Percentiles rank a stretch among this genome's conserved stretches.
phyloP scores from a whole-genome alignment of 2,113 vertebrate species.

The Bambusicola thoracicus region DNA sequence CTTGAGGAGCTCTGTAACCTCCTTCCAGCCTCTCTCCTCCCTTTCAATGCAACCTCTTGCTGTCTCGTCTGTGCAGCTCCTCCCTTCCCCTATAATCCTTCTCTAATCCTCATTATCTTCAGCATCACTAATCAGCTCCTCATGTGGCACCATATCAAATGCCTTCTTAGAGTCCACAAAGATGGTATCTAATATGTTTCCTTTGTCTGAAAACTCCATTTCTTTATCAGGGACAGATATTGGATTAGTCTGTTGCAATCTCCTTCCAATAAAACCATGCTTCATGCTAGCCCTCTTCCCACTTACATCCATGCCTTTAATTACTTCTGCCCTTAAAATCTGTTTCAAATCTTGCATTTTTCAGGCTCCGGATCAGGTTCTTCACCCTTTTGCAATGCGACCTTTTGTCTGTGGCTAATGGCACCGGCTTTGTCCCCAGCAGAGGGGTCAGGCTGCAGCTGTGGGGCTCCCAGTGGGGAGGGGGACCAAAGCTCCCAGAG shows the following conservation, averaged over 20 bases:
- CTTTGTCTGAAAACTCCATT: conserved; percentile 56
- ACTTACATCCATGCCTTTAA: background rate
- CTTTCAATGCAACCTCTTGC: background rate
- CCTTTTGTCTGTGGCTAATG: accelerated
- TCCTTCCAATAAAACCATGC: background rate
- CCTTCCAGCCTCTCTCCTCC: background rate
- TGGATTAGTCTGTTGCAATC: conserved; percentile 14
- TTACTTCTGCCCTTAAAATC: background rate
- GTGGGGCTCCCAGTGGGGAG: background rate
- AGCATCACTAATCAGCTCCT: conserved; percentile 10
- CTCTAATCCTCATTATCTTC: background rate
- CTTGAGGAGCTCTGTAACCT: background rate
- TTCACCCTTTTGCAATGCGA: background rate
- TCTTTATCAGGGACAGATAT: conserved; percentile 52
- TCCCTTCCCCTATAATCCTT: background rate
- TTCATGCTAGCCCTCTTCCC: background rate
- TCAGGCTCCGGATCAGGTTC: background rate
- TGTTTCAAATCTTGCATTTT: background rate
- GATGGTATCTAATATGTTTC: conserved; percentile 12
- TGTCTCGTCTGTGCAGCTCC: background rate
- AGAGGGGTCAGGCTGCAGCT: background rate
- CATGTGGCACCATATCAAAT: background rate
- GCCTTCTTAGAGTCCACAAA: background rate
- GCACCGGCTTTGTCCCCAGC: background rate
- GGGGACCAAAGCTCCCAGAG: background rate